phyloP scores from a whole-genome alignment of 2,797 vertebrate species.

The Thunnus albacares region DNA sequence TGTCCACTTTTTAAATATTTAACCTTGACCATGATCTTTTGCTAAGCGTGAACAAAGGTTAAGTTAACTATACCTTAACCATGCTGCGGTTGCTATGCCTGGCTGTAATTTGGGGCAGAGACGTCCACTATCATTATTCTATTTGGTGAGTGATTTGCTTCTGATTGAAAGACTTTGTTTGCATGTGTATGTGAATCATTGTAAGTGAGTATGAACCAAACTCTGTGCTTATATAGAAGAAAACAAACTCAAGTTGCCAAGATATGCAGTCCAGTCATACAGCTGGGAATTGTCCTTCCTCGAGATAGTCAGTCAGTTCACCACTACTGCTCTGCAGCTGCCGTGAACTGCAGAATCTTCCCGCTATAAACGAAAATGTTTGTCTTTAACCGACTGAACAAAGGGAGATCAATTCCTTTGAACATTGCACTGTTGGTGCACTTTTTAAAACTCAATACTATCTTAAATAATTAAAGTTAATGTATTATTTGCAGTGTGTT shows the following conservation, averaged over 20 bases:
- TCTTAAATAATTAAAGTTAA: slow-evolving; percentile 44
- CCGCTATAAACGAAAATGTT: neutral
- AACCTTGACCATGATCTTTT: neutral
- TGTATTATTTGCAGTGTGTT: slow-evolving; percentile 14
- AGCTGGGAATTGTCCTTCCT: neutral
- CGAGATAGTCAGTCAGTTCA: neutral
- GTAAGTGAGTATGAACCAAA: neutral
- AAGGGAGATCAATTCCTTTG: slow-evolving; percentile 13
- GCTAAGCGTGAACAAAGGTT: neutral
- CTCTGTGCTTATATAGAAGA: neutral
- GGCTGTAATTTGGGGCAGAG: neutral
- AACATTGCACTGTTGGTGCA: neutral
- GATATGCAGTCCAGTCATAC: neutral
- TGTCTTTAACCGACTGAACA: neutral
- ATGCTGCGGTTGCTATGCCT: neutral
- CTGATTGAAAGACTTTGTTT: slow-evolving; percentile 14
- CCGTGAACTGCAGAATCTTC: neutral
- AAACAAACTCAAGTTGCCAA: neutral
- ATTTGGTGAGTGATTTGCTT: neutral
- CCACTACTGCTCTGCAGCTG: neutral
- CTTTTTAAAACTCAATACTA: slow-evolving; percentile 3
- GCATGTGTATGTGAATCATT: neutral
- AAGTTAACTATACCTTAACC: neutral
- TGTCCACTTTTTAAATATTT: neutral
- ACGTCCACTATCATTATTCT: slow-evolving; percentile 13